Percentiles rank a stretch among this genome's conserved stretches.
phyloP scores from a whole-genome alignment of 2,113 vertebrate genomes.

The Bubo bubo region DNA sequence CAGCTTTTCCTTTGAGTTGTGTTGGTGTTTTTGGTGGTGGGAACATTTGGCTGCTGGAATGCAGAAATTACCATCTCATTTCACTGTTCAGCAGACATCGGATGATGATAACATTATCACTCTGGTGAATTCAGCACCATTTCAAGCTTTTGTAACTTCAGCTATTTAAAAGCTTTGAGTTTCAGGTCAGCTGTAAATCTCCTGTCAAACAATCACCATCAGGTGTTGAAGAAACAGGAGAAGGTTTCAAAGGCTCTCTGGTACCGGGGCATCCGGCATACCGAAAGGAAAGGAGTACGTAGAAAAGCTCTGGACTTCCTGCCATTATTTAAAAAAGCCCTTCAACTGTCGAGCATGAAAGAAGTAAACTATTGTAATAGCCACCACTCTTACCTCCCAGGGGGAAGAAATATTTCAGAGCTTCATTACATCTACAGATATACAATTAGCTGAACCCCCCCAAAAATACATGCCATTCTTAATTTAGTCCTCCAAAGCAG shows the following conservation, averaged over 20 bases:
- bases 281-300: background rate
- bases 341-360: conserved; percentile 1
- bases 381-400: background rate
- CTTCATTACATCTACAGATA: conserved; percentile 23
- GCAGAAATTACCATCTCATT: background rate
- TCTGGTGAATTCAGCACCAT: background rate
- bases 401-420: background rate
- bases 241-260: conserved; percentile 39
- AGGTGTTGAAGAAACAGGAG: conserved; percentile 43
- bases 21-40: background rate
- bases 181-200: conserved; percentile 22
- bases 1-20: background rate
- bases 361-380: conserved; percentile 10
- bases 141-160: background rate
- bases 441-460: background rate
- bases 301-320: conserved; percentile 46
- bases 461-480: background rate
- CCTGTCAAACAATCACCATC: background rate
- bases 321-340: background rate
- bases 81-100: background rate
- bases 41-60: background rate
- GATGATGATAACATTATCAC: background rate
- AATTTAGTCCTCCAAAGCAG: background rate
- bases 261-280: background rate
- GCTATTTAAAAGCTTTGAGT: background rate